phyloP scores from a whole-genome alignment of 2,888 invertebrate species.

The Rhimphoctona megacephalus region DNA sequence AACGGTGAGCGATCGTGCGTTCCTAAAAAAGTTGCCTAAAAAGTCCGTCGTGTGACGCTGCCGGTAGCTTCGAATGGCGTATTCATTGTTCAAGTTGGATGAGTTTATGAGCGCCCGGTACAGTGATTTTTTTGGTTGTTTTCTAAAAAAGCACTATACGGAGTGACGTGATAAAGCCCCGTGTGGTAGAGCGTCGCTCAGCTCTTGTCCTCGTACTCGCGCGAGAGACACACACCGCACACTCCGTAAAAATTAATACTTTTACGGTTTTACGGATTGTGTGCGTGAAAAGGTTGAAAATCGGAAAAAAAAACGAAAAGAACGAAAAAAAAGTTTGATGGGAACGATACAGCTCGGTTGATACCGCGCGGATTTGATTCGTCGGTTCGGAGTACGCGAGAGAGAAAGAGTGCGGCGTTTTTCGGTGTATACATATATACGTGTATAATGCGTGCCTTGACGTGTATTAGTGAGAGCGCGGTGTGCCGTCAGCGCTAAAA shows the following conservation, averaged over 20 bases:
- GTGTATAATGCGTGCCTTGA: background rate
- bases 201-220: conserved; percentile 49
- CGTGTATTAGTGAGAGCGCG: conserved; percentile 8
- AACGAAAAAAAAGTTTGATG: conserved; percentile 20
- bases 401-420: conserved; percentile 2
- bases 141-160: conserved; percentile 14
- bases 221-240: conserved; percentile 39
- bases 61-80: background rate
- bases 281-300: conserved; percentile 22
- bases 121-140: background rate
- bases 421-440: background rate
- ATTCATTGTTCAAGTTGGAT: conserved; percentile 29
- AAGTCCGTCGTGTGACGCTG: conserved; percentile 13
- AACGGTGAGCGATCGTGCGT: background rate
- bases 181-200: conserved; percentile 48
- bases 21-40: background rate
- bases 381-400: conserved; percentile 2
- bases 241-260: conserved; percentile 44
- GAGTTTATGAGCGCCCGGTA: conserved; percentile 55
- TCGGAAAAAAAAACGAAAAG: background rate
- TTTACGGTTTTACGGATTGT: conserved; percentile 49
- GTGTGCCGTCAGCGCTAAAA: conserved; percentile 61
- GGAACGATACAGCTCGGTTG: conserved; percentile 1
- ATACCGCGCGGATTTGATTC: conserved; percentile 17
- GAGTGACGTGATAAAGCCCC: conserved; percentile 56